Base-by-base conservation (phyloP, 37 sponge, comb jelly and placozoan species). In the Spongilla lacustris region DNA sequence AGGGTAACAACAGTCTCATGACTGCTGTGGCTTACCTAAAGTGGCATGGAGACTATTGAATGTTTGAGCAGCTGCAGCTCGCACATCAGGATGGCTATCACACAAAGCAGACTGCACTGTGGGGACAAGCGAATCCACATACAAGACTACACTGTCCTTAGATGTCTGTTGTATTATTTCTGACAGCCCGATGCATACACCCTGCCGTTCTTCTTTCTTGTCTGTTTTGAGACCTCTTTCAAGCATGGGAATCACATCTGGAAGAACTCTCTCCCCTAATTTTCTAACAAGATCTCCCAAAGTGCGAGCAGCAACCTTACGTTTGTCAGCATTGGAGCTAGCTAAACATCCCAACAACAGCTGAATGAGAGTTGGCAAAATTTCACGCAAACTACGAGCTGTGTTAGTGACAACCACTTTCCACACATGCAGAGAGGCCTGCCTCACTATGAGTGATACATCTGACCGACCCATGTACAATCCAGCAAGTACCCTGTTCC, bases 391-490 rank as follows among this genome's bases (percentile, higher is more conserved):
- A 0, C 96, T 96, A 24, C 89, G 91, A 10, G 96, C 93, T 32
- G 99, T 97, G 87, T 97, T 95, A 36, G 96, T 91, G 27, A 99
- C 98, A 27, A 99, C 90, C 36, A 99, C 93, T 83, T 99, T 99
- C 99, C 99, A 99, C 27, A 99, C 95, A 78, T 99, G 99, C 41
- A 99, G 87, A 17, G 98, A 92, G 22, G 93, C 84, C 71, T 99
- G 99, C 50, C 99, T 85, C 41, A 99, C 99, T 49, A 95, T 74
- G 37, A 97, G 81, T 0, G 99, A 96, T 33, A 96, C 95, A 73
- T 99, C 99, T n/a, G 96, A 94, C 32, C 99, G 92, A 4, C 96
- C 94, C 95, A 99, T 97, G 90, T 97, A 99, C 14, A 99, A 91
- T n/a, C 99, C 96, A 78, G 99, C 91, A 1, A 99, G 77, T 36